Base-by-base conservation (phyloP, 2,888 invertebrate genomes). In the Ephialtes manifestator region DNA sequence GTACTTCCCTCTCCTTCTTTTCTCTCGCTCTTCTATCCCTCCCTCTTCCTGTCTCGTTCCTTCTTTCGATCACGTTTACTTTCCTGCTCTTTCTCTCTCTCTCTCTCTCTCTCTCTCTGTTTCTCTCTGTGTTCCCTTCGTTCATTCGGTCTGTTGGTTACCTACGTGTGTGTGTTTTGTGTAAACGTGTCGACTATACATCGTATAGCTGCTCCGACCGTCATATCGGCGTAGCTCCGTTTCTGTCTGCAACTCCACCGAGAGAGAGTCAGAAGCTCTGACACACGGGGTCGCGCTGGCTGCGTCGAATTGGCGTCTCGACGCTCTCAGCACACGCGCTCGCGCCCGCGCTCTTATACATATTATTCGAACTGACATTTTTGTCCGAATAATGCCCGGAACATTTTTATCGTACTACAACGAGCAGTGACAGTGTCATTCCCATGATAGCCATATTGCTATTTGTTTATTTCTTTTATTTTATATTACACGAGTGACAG, bases 151-250 rank as follows among this genome's bases (percentile, higher is more conserved):
- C 51, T 65, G 24, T 76, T 58, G 67, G 77, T 77, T 81, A 77
- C 53, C 63, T 65, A 24, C 65, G 55, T 72, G 43, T 75, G 77
- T 70, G 68, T 68, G n/a, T 78, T 83, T 80, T 55, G 79, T 79
- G 79, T 71, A 70, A 63, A 65, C 63, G 65, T 63, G 71, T 85
- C 75, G 82, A 79, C 83, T 80, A 39, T 39, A 81, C 76, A 55
- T 31, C 51, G 51, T 74, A 74, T 79, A 81, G 53, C 35, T 31
- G 85, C 76, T 80, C 76, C 75, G 82, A 90, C 90, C 93, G 93
- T 93, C 93, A 93, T 93, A 91, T 92, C 92, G 89, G 91, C 89
- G 91, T 91, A 93, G 92, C 91, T 91, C 89, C 91, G 92, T 93
- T 93, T 93, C 93, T 92, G 93, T 92, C 92, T 92, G 90, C 92